A percentile compares a stretch with the other conserved stretches of the same genome.
Evolutionary conservation across 2,888 invertebrate species (phyloP).

Genomic region (Nesidiocoris tenuis): DNA sequence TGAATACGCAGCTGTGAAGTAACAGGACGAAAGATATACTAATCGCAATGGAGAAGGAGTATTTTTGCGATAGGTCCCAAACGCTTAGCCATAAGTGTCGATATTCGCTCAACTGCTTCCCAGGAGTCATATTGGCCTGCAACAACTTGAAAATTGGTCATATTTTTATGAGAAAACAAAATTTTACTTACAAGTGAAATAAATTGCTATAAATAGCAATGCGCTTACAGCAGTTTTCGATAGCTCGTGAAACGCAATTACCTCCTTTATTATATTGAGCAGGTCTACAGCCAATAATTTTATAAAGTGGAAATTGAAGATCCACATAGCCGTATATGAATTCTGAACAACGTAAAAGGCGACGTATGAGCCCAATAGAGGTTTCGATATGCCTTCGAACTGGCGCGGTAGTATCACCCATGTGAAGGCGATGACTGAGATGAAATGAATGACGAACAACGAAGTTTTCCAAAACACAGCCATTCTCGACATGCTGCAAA

Average conservation of each 20-base stretch:
- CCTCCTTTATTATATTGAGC: not conserved
- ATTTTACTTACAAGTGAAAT: not conserved
- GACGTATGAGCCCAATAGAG: not conserved
- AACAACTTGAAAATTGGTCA: slow-evolving; percentile 3
- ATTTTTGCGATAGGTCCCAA: slow-evolving; percentile 13
- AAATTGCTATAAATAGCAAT: not conserved
- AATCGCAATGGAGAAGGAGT: not conserved
- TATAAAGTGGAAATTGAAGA: slow-evolving; percentile 7
- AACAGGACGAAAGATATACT: not conserved
- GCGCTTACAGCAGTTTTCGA: too few species aligned
- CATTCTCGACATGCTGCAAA: not conserved
- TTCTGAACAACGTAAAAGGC: not conserved
- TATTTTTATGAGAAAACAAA: not conserved
- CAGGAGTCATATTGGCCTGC: not conserved
- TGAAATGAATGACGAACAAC: not conserved
- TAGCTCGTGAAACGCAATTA: too few species aligned
- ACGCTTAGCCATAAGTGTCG: not conserved
- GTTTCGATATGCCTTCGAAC: not conserved
- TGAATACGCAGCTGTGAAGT: not conserved
- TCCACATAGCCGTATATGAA: not conserved
- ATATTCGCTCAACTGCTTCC: not conserved
- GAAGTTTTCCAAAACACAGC: not conserved
- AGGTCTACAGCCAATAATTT: not conserved
- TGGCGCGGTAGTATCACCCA: too few species aligned
- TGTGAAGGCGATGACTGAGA: not conserved